A percentile compares a stretch with the other conserved stretches of the same genome.
Conservation (phyloP, 1,140 invertebrate species). For the Teleogryllus occipitalis region DNA sequence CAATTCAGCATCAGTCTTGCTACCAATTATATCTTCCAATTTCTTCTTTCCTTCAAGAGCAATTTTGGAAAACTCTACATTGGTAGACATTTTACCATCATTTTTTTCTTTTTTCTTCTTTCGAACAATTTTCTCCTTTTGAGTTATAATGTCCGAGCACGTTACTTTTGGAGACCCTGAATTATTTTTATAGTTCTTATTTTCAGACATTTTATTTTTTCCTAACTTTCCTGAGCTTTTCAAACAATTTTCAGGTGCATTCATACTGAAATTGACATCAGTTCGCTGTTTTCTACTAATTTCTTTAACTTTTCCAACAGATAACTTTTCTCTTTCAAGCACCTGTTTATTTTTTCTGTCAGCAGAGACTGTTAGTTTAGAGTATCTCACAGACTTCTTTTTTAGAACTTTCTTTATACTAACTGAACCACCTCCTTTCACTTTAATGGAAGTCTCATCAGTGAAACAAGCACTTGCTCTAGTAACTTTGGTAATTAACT, state of each 20-base stretch:
- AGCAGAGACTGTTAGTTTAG: neutral
- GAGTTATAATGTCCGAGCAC: neutral
- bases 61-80: neutral
- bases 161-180: neutral
- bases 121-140: neutral
- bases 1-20: neutral
- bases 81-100: neutral
- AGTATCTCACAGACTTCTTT: neutral
- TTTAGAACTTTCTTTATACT: neutral
- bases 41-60: neutral
- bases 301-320: neutral
- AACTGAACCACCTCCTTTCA: neutral
- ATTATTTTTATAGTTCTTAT: too few species aligned
- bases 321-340: neutral
- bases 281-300: neutral
- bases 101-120: neutral
- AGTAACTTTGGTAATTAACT: neutral
- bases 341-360: neutral
- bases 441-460: neutral
- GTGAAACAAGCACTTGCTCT: neutral
- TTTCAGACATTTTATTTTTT: too few species aligned
- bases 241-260: too few species aligned
- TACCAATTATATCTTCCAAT: neutral
- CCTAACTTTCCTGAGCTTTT: too few species aligned
- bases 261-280: too few species aligned